Percentiles rank a stretch among this genome's conserved stretches.
Evolutionary conservation across 2,888 invertebrate genomes (phyloP).

Genomic region (Clitarchus hookeri): DNA sequence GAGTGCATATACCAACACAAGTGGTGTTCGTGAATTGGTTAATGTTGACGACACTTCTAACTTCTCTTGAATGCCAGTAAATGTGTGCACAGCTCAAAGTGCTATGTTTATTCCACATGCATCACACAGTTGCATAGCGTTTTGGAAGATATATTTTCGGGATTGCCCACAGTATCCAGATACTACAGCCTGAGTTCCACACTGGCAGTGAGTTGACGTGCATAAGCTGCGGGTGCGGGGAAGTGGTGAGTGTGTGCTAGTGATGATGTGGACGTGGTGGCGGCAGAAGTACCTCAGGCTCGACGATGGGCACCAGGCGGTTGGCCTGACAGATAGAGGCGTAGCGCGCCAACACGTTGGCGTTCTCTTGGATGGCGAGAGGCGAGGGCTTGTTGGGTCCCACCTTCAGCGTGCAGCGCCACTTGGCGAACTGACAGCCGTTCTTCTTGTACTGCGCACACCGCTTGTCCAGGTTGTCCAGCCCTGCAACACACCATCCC

Average conservation of each 20-base stretch:
- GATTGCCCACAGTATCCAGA: too few relatives aligned
- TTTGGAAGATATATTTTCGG: too few relatives aligned
- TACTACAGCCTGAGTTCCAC: too few relatives aligned
- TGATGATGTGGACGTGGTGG: slow-evolving; percentile 81
- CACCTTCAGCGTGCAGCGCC: slow-evolving; percentile 97
- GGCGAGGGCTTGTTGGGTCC: slow-evolving; percentile 88
- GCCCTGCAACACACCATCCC: slow-evolving; percentile 61
- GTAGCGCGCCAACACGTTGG: slow-evolving; percentile 95
- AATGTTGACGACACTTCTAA: too few relatives aligned
- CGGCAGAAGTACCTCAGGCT: slow-evolving; percentile 72
- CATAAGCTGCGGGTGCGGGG: slow-evolving; percentile 75
- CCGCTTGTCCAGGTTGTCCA: slow-evolving; percentile 90
- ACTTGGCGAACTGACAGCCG: slow-evolving; percentile 97
- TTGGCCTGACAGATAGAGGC: slow-evolving; percentile 95
- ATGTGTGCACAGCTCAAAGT: too few relatives aligned
- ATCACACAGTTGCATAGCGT: too few relatives aligned
- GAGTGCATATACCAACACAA: too few relatives aligned
- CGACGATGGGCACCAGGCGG: slow-evolving; percentile 98
- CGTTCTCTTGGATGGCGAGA: slow-evolving; percentile 90
- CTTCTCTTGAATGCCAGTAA: too few relatives aligned
- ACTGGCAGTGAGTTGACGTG: too few relatives aligned
- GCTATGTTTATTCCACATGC: too few relatives aligned
- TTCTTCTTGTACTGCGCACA: slow-evolving; percentile 97
- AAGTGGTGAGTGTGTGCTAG: slow-evolving; percentile 71
- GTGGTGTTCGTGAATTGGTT: too few relatives aligned